These are phyloP conservation scores for Leucoma salicis DNA, from an alignment of 2,888 invertebrate species.

Conservation along the genomic window DNA sequence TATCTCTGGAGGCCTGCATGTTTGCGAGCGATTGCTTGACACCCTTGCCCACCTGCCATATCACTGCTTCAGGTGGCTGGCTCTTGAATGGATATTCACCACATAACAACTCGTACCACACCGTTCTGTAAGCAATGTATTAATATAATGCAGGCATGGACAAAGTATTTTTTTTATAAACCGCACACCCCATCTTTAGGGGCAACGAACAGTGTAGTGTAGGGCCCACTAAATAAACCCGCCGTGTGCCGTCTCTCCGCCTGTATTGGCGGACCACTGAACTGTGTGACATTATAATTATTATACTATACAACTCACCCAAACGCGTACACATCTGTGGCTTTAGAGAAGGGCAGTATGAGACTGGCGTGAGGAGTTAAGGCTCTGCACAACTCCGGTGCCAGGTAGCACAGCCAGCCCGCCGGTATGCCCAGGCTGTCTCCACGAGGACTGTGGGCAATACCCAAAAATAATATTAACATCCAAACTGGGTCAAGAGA, in stretches of 20 bases:
- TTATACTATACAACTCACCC: conserved; percentile 89
- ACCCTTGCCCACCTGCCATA: conserved; percentile 99
- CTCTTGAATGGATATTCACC: conserved; percentile 98
- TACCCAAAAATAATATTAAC: no score
- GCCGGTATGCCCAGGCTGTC: conserved; percentile 95
- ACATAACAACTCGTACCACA: conserved; percentile 98
- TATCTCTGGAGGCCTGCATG: conserved; percentile 96
- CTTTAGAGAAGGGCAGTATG: conserved; percentile 95
- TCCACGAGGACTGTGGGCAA: conserved; percentile 77
- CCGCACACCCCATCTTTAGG: no score
- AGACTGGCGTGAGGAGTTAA: conserved; percentile 90
- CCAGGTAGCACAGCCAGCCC: conserved; percentile 99
- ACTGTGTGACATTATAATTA: no score
- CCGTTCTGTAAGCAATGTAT: conserved; percentile 85
- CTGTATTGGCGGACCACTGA: no score
- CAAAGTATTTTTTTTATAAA: no score
- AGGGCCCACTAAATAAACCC: no score
- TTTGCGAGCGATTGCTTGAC: conserved; percentile 97
- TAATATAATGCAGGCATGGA: no score
- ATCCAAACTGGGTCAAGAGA: no score
- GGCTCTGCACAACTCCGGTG: conserved; percentile 96
- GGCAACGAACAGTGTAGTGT: no score
- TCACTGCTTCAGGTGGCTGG: conserved; percentile 96
- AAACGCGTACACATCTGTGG: conserved; percentile 98
- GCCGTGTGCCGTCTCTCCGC: no score